These are phyloP conservation scores for Podotricha telesiphe DNA, from an alignment of 2,888 invertebrate species.

Conservation along the genomic window DNA sequence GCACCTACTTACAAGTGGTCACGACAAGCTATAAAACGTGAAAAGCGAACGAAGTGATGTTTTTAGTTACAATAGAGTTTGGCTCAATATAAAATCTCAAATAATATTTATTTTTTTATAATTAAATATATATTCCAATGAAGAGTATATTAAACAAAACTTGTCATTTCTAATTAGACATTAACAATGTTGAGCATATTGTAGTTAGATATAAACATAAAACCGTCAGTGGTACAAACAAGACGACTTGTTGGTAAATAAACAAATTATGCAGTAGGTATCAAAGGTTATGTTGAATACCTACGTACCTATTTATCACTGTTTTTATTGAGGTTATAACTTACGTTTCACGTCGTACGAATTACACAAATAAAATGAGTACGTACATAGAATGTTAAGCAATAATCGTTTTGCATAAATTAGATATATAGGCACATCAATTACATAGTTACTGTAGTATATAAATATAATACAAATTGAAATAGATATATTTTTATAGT, in stretches of 20 bases:
- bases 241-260: slow-evolving; percentile 37
- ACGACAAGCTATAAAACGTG: slow-evolving; percentile 22
- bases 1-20: slow-evolving; percentile 22
- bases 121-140: background rate
- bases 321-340: slow-evolving; percentile 29
- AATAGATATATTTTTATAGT: background rate
- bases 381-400: slow-evolving; percentile 17
- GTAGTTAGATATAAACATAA: slow-evolving; percentile 1
- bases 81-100: background rate
- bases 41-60: slow-evolving; percentile 13
- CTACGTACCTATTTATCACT: slow-evolving; percentile 24
- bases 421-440: background rate
- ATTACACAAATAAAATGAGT: slow-evolving; percentile 24
- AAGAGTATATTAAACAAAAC: too few species aligned
- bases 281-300: slow-evolving; percentile 29
- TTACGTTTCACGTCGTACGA: slow-evolving; percentile 14
- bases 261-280: slow-evolving; percentile 39
- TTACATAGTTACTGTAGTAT: background rate
- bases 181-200: background rate
- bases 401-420: background rate
- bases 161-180: background rate
- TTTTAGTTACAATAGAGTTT: slow-evolving; percentile 4
- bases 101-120: background rate
- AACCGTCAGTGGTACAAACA: slow-evolving; percentile 14
- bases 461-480: background rate